Evolutionary conservation across 2,113 vertebrate species (phyloP).

Genomic region (Progne subis): DNA sequence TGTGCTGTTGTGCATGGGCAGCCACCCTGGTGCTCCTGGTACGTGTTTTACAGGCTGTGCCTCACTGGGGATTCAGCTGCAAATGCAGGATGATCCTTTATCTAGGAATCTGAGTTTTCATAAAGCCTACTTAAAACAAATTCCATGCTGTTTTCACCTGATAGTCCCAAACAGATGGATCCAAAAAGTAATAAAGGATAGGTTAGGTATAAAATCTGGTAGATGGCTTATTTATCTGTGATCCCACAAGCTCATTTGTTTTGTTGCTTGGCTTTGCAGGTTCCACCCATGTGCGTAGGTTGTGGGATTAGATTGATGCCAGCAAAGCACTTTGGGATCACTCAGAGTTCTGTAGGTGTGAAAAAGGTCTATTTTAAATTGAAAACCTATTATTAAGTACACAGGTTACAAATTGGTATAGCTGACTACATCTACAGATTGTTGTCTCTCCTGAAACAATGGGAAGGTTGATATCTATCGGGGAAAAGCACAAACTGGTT

Average conservation of each 20-base stretch:
- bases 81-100: not conserved
- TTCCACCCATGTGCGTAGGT: not conserved
- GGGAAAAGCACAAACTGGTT: not conserved
- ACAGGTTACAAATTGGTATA: not conserved
- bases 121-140: not conserved
- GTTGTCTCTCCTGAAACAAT: not conserved
- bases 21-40: not conserved
- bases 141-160: not conserved
- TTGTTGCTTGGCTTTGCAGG: not conserved
- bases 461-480: not conserved
- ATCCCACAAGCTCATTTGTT: not conserved
- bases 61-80: not conserved
- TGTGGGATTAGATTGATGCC: not conserved
- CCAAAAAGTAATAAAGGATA: not conserved
- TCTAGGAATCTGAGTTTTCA: not conserved
- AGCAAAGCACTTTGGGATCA: constrained; percentile 9
- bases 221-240: not conserved
- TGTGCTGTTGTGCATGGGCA: not conserved
- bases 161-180: not conserved
- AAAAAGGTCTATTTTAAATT: not conserved
- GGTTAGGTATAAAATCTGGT: not conserved
- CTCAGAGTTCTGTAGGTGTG: constrained; percentile 13
- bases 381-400: constrained; percentile 27
- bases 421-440: not conserved
- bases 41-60: not conserved